Percentiles rank a stretch among this genome's conserved stretches.
Evolutionary conservation across 2,797 vertebrate species (phyloP).

Genomic region (Vireo griseus): DNA sequence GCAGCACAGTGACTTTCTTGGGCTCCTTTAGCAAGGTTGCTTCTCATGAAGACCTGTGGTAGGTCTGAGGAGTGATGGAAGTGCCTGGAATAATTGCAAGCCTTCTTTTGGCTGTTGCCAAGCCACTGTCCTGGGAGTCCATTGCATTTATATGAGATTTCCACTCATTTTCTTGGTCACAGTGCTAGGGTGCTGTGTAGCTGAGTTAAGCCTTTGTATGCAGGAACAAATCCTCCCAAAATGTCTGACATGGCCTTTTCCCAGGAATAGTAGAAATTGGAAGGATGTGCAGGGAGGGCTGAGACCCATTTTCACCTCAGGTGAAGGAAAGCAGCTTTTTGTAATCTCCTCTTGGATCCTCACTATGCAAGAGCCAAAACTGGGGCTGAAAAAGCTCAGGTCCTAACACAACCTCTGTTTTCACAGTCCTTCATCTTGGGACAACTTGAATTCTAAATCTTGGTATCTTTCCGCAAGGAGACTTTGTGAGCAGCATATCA

Average conservation of each 20-base stretch:
- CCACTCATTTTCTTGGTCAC: neutral
- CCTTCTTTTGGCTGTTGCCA: neutral
- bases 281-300: neutral
- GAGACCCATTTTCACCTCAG: neutral
- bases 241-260: neutral
- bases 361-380: neutral
- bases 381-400: neutral
- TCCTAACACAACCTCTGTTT: neutral
- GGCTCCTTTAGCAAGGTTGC: neutral
- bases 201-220: neutral
- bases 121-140: neutral
- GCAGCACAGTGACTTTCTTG: neutral
- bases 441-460: neutral
- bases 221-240: neutral
- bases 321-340: neutral
- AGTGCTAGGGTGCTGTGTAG: neutral
- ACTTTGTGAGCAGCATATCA: neutral
- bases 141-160: neutral
- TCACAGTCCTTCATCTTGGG: neutral
- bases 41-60: neutral
- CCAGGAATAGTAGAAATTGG: neutral
- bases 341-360: neutral
- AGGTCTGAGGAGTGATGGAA: neutral
- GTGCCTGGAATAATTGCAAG: neutral
- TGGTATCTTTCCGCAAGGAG: neutral